Evolutionary conservation across 2,113 vertebrate genomes (phyloP).

Genomic region (Larimichthys polyactis): DNA sequence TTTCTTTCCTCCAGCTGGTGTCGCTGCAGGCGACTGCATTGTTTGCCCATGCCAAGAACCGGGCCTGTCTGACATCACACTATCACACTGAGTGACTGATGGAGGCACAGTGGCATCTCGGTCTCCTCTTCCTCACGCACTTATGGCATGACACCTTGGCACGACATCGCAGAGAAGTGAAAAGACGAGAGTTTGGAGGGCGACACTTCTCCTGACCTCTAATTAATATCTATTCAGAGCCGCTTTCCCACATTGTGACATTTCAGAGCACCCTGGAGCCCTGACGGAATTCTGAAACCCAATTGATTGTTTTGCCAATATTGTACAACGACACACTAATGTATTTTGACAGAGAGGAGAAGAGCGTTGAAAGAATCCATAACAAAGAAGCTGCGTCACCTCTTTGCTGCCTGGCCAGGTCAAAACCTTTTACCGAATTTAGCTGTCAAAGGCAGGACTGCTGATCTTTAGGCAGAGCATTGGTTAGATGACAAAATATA

Average conservation of each 20-base stretch:
- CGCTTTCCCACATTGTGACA: constrained; percentile 46
- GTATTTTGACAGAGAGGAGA: constrained; percentile 60
- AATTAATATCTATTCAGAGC: constrained; percentile 60
- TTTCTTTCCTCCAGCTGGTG: constrained; percentile 23
- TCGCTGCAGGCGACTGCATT: not conserved
- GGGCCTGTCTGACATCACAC: not conserved
- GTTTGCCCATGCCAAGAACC: not conserved
- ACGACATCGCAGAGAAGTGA: constrained; percentile 24
- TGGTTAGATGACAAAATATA: constrained; percentile 35
- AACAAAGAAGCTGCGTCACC: constrained; percentile 51
- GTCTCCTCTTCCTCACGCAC: not conserved
- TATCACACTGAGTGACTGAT: constrained; percentile 22
- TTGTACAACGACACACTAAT: constrained; percentile 60
- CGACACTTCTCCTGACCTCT: constrained; percentile 42
- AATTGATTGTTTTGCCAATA: constrained; percentile 73
- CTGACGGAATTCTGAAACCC: constrained; percentile 45
- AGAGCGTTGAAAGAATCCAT: constrained; percentile 30
- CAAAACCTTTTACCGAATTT: constrained; percentile 31
- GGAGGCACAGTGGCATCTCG: not conserved
- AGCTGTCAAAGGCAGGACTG: constrained; percentile 23
- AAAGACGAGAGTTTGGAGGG: not conserved
- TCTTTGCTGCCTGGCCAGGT: constrained; percentile 35
- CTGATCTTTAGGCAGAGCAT: constrained; percentile 31
- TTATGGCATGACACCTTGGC: constrained; percentile 21
- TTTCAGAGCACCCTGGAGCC: constrained; percentile 49